Percentiles rank a stretch among this genome's conserved stretches.
Conservation (phyloP, 2,113 vertebrate species). For the Apodemus sylvaticus region DNA sequence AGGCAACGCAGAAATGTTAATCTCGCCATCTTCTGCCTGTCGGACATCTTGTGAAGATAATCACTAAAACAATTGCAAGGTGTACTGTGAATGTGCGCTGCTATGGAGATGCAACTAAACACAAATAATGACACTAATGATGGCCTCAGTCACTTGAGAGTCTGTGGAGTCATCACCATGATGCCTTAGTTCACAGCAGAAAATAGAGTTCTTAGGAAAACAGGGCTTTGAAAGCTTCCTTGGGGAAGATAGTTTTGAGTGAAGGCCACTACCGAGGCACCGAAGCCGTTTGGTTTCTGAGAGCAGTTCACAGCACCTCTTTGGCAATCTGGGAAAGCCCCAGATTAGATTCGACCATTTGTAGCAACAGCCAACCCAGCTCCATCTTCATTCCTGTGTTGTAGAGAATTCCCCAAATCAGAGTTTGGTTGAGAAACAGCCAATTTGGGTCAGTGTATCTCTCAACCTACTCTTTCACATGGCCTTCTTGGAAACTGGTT, state of each 20-base stretch:
- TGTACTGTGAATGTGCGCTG: constrained; percentile 9
- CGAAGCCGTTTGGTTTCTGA: neutral
- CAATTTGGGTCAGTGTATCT: neutral
- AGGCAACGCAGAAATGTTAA: neutral
- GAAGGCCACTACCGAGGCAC: neutral
- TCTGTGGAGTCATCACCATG: neutral
- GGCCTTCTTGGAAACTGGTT: neutral
- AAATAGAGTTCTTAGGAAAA: constrained; percentile 36
- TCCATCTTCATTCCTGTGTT: neutral
- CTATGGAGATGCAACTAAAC: constrained; percentile 60
- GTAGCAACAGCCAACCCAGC: neutral
- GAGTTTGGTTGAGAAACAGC: constrained; percentile 9
- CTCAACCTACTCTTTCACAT: neutral
- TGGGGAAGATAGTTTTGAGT: neutral
- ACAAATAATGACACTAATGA: constrained; percentile 68
- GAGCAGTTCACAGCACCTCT: constrained; percentile 26
- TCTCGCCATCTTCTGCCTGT: neutral
- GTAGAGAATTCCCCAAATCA: constrained; percentile 37
- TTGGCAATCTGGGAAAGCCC: constrained; percentile 72
- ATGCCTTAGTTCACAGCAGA: neutral
- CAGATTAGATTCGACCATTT: neutral
- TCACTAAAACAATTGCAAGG: constrained; percentile 45
- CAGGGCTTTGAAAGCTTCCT: neutral
- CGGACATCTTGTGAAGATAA: constrained; percentile 3
- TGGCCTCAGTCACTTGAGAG: constrained; percentile 3